Conservation (phyloP, 2,797 vertebrate species). For the Bothrops alternatus region DNA sequence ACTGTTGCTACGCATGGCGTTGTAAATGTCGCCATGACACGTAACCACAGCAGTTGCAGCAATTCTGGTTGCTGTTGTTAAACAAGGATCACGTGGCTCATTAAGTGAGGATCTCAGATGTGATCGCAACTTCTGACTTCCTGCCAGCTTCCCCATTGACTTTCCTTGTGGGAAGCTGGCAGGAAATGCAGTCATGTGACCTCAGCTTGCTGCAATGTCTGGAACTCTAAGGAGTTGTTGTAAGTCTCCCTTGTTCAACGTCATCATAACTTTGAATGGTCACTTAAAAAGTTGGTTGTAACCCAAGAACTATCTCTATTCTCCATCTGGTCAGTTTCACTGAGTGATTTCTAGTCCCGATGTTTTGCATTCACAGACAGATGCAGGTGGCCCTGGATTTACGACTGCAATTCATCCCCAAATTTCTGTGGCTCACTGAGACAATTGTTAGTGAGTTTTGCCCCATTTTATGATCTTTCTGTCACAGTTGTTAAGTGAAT, state of each 20-base stretch:
- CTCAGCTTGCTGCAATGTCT: neutral
- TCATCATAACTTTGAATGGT: neutral
- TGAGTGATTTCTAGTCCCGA: neutral
- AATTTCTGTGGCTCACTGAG: neutral
- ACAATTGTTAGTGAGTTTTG: neutral
- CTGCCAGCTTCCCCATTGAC: neutral
- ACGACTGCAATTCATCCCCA: neutral
- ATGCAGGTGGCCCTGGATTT: neutral
- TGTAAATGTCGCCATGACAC: neutral
- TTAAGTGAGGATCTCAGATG: neutral
- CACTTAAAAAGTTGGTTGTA: neutral
- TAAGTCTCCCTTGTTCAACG: neutral
- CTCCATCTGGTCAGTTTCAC: neutral
- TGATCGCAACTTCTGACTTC: neutral
- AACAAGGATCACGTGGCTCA: neutral
- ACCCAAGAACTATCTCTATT: neutral
- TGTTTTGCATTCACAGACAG: neutral
- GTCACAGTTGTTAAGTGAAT: neutral
- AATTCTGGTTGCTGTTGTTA: neutral
- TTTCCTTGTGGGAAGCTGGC: neutral
- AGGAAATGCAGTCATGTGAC: neutral
- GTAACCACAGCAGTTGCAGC: neutral
- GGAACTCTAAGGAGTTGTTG: neutral
- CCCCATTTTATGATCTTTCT: neutral
- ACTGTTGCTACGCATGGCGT: neutral